Conservation (phyloP, 2,888 invertebrate species). For the Pseudococcus longispinus region DNA sequence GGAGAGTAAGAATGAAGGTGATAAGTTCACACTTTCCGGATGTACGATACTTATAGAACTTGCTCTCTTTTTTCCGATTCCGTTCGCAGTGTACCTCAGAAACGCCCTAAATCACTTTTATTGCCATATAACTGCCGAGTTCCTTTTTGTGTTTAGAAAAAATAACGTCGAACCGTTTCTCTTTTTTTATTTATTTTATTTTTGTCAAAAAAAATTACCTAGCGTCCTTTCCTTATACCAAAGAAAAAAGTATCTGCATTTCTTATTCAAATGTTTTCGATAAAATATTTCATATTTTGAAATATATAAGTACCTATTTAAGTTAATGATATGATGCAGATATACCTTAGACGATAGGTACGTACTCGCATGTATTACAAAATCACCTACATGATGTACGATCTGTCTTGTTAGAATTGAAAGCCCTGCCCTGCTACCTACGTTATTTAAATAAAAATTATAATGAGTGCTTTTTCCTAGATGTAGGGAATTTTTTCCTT, state of each 20-base stretch:
- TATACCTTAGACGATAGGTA: too few relatives aligned
- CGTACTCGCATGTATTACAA: too few relatives aligned
- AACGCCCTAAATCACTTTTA: conserved; percentile 51
- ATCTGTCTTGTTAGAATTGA: too few relatives aligned
- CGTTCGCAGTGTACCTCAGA: conserved; percentile 26
- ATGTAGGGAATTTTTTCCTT: too few relatives aligned
- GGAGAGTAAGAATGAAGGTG: not conserved
- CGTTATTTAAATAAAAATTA: too few relatives aligned
- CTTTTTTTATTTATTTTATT: conserved; percentile 6
- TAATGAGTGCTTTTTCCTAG: too few relatives aligned
- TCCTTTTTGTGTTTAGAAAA: conserved; percentile 28
- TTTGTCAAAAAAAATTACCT: not conserved
- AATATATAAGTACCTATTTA: not conserved
- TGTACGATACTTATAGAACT: not conserved
- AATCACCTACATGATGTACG: too few relatives aligned
- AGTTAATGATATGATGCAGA: not conserved
- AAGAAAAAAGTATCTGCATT: not conserved
- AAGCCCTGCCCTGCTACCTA: too few relatives aligned
- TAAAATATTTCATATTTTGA: not conserved
- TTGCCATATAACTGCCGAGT: conserved; percentile 34
- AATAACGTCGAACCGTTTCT: not conserved
- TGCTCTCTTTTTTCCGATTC: conserved; percentile 46
- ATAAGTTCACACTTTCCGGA: not conserved
- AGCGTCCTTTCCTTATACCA: not conserved
- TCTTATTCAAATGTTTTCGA: not conserved